Percentiles rank a stretch among this genome's conserved stretches.
Conservation (phyloP, 2,888 invertebrate genomes). For the Drosophila aldrichi region DNA sequence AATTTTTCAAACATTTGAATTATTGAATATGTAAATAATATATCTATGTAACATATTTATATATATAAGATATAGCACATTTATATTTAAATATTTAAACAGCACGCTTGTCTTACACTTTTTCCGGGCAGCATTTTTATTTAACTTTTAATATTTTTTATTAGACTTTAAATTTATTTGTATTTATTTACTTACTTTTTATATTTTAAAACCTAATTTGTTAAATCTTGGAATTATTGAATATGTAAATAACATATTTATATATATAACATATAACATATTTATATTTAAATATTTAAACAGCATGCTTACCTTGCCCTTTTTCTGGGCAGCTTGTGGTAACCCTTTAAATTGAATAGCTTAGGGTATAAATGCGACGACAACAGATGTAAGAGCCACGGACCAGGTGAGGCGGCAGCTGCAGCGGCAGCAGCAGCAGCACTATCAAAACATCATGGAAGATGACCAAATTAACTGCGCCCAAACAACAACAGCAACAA, state of each 20-base stretch:
- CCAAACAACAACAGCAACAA: slow-evolving; percentile 5
- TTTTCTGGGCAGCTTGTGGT: neutral
- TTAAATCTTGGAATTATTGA: neutral
- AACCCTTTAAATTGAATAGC: neutral
- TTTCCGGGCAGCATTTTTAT: too few species aligned
- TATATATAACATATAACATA: neutral
- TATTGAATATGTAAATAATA: neutral
- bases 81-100: neutral
- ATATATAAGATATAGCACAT: too few species aligned
- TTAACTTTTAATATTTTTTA: too few species aligned
- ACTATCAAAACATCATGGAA: slow-evolving; percentile 83
- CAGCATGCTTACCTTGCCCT: neutral
- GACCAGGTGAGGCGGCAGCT: slow-evolving; percentile 32
- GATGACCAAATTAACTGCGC: slow-evolving; percentile 82
- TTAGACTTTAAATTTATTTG: too few species aligned
- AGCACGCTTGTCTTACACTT: too few species aligned
- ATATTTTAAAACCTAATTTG: neutral
- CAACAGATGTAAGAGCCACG: slow-evolving; percentile 34
- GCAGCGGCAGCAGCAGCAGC: slow-evolving; percentile 50
- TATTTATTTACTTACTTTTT: neutral
- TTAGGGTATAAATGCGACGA: slow-evolving; percentile 35
- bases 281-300: neutral
- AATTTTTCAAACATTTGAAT: neutral
- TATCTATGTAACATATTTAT: too few species aligned
- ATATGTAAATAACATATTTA: neutral